Evolutionary conservation across 1,140 invertebrate species (phyloP).

Genomic region (Palaemon carinicauda): DNA sequence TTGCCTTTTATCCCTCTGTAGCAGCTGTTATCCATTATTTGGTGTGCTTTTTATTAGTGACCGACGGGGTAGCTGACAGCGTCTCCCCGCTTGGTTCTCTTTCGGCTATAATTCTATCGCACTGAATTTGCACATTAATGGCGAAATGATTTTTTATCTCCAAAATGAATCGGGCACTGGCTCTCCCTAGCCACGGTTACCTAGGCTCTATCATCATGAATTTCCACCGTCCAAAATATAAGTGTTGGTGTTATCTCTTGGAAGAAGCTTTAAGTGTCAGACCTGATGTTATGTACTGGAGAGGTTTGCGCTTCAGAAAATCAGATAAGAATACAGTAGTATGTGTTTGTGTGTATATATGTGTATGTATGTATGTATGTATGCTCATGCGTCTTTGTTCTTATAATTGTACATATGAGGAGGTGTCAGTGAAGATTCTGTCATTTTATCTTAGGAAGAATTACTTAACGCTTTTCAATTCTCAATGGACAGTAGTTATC

Average conservation of each 20-base stretch:
- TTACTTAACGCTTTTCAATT: no score
- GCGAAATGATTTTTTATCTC: not conserved
- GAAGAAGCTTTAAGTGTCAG: not conserved
- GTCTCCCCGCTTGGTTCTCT: not conserved
- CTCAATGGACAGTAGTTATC: no score
- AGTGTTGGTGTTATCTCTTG: not conserved
- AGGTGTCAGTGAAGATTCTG: no score
- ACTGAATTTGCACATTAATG: not conserved
- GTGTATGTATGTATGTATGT: not conserved
- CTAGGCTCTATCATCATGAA: not conserved
- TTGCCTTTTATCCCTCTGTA: slow-evolving; percentile 16
- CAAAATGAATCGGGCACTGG: not conserved
- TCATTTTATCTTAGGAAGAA: no score
- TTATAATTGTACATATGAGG: no score
- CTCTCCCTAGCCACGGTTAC: not conserved
- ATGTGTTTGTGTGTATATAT: not conserved
- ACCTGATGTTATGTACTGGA: not conserved
- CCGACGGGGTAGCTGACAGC: not conserved
- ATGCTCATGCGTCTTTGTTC: not conserved
- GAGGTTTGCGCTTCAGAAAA: not conserved
- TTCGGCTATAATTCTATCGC: not conserved
- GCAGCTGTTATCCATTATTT: slow-evolving; percentile 49
- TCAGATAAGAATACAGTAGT: not conserved
- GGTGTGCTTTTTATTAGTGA: slow-evolving; percentile 29
- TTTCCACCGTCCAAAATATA: no score